These are phyloP conservation scores for Saguinus midas DNA, from an alignment of 2,113 vertebrate species.

Conservation along the genomic window DNA sequence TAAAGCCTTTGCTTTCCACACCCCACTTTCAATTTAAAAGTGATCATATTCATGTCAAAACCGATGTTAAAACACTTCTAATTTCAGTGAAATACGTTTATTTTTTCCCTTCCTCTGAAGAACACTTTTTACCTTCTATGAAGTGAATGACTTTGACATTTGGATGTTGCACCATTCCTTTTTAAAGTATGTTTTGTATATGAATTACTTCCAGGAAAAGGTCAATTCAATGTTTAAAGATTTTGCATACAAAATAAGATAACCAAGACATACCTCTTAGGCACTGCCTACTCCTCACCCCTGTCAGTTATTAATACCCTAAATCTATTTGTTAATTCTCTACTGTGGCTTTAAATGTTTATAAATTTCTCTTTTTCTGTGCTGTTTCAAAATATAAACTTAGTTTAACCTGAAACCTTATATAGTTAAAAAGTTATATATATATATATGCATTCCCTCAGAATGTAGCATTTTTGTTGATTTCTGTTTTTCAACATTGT, in stretches of 20 bases:
- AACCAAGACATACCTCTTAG: not conserved
- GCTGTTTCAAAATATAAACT: not conserved
- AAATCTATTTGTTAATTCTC: not conserved
- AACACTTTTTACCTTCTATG: not conserved
- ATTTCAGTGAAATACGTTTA: not conserved
- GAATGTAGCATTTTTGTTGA: not conserved
- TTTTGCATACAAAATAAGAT: not conserved
- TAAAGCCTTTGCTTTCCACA: slow-evolving; percentile 11
- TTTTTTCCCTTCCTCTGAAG: not conserved
- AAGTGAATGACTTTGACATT: slow-evolving; percentile 51
- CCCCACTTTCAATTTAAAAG: not conserved
- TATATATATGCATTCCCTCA: not conserved
- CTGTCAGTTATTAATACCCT: not conserved
- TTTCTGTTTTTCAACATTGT: not conserved
- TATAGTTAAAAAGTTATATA: not conserved
- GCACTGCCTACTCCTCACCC: not conserved
- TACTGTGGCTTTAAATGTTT: not conserved
- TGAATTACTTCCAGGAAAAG: slow-evolving; percentile 47
- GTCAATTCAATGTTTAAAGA: slow-evolving; percentile 8
- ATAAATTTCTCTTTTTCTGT: not conserved
- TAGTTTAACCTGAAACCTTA: not conserved
- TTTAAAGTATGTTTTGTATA: not conserved
- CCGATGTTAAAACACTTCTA: slow-evolving; percentile 8
- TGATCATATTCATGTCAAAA: not conserved
- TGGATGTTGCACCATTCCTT: slow-evolving; percentile 27